Evolutionary conservation across 2,888 invertebrate species (phyloP).

Genomic region (Bruchidius siliquastri): DNA sequence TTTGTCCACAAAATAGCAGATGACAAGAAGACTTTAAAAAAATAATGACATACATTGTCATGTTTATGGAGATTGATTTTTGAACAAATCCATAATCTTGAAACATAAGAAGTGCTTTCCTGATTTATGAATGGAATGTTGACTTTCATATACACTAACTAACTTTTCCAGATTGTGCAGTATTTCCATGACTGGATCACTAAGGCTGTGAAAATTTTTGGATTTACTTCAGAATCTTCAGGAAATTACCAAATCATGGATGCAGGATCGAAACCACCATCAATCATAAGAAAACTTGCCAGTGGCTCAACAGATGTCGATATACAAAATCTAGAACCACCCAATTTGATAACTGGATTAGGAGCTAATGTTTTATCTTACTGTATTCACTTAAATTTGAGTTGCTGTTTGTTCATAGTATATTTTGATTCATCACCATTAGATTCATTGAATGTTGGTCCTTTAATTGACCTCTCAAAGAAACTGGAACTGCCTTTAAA

Average conservation of each 20-base stretch:
- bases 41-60: too few species aligned
- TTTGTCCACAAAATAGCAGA: too few species aligned
- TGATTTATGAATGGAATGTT: too few species aligned
- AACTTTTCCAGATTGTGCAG: constrained; percentile 36
- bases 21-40: too few species aligned
- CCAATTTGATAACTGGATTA: constrained; percentile 42
- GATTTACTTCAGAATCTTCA: constrained; percentile 35
- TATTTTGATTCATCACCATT: constrained; percentile 38
- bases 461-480: constrained; percentile 32
- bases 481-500: constrained; percentile 24
- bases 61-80: too few species aligned
- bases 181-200: constrained; percentile 33
- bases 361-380: constrained; percentile 40
- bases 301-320: constrained; percentile 19
- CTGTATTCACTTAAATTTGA: constrained; percentile 29
- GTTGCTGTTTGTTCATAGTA: constrained; percentile 36
- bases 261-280: constrained; percentile 23
- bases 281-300: constrained; percentile 33
- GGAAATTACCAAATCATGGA: constrained; percentile 34
- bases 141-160: too few species aligned
- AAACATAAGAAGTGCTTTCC: too few species aligned
- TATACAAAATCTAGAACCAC: constrained; percentile 35
- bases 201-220: constrained; percentile 31
- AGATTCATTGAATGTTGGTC: constrained; percentile 39
- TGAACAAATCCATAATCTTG: too few species aligned